Evolutionary conservation across 2,888 invertebrate genomes (phyloP).

Genomic region (Melieria omissa): DNA sequence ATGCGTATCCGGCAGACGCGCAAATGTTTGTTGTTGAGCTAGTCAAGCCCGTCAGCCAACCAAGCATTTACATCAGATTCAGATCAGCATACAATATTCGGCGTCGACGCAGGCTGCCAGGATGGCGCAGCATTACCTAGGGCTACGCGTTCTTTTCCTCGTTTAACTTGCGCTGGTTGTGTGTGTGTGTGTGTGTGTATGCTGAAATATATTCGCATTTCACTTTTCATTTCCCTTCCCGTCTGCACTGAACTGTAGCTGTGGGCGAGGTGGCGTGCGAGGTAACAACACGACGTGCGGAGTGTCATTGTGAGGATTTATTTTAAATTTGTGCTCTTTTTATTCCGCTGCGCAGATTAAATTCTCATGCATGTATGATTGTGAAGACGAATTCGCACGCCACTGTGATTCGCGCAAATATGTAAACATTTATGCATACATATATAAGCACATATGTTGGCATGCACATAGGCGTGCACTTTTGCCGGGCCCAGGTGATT

Average conservation of each 20-base stretch:
- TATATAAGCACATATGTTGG: conserved; percentile 15
- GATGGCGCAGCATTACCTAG: conserved; percentile 38
- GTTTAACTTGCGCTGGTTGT: not conserved
- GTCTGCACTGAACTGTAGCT: not conserved
- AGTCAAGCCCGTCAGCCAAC: not conserved
- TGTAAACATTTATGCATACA: not conserved
- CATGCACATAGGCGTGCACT: not conserved
- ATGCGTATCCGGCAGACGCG: not conserved
- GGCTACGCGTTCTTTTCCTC: conserved; percentile 35
- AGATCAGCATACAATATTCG: conserved; percentile 30
- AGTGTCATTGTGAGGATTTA: conserved; percentile 26
- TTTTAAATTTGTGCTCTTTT: conserved; percentile 22
- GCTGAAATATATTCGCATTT: conserved; percentile 31
- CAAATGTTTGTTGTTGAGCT: not conserved
- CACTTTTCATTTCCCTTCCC: conserved; percentile 35
- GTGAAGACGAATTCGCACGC: not conserved
- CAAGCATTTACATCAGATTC: conserved; percentile 34
- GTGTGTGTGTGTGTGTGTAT: conserved; percentile 4
- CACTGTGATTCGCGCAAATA: not conserved
- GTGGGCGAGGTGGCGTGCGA: not conserved
- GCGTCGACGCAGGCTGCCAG: conserved; percentile 34
- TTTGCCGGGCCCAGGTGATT: too few species aligned
- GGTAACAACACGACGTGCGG: conserved; percentile 1
- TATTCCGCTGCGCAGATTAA: conserved; percentile 9
- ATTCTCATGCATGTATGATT: not conserved